phyloP scores from a whole-genome alignment of 2,113 vertebrate species.

The Alaudala cheleensis region DNA sequence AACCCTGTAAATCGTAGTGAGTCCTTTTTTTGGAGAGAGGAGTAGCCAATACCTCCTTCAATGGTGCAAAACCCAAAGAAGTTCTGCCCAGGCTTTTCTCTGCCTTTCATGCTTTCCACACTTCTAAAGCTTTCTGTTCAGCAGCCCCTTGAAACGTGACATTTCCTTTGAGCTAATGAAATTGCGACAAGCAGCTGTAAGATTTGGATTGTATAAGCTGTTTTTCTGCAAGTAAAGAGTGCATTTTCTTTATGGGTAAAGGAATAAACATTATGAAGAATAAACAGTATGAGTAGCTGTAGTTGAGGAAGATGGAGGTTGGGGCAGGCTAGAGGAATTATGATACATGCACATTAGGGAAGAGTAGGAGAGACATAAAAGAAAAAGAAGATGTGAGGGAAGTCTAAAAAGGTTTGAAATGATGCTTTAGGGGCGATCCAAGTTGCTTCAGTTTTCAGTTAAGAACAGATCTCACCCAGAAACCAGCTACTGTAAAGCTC shows the following conservation, averaged over 20 bases:
- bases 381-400: neutral
- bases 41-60: neutral
- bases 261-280: neutral
- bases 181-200: neutral
- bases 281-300: neutral
- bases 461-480: neutral
- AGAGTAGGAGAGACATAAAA: neutral
- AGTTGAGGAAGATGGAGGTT: neutral
- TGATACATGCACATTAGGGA: accelerated
- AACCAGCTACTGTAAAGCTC: neutral
- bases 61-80: neutral
- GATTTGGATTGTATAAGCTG: neutral
- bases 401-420: neutral
- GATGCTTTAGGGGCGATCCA: neutral
- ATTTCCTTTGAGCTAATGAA: constrained; percentile 24
- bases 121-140: neutral
- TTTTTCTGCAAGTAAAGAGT: neutral
- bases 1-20: neutral
- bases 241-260: neutral
- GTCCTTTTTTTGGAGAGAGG: neutral
- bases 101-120: neutral
- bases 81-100: neutral
- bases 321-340: neutral
- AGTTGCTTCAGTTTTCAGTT: neutral
- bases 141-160: neutral